A percentile compares a stretch with the other conserved stretches of the same genome.
These are phyloP conservation scores for Papilio xuthus DNA, from an alignment of 1,140 invertebrate genomes.

Conservation along the genomic window DNA sequence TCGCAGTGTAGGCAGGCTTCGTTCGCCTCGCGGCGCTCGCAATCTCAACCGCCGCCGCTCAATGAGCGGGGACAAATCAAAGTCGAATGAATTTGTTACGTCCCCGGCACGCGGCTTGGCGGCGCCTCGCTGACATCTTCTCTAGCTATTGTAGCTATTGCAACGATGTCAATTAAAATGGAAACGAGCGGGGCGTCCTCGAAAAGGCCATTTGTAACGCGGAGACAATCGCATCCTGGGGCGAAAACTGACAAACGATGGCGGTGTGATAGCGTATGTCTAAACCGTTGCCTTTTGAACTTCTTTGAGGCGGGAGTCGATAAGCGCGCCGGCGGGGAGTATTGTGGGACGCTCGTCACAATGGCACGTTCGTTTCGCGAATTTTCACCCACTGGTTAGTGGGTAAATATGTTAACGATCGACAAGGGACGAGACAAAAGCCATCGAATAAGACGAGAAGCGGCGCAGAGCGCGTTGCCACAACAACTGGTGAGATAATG, in stretches of 20 bases:
- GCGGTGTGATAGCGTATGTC: slow-evolving; percentile 62
- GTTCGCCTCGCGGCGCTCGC: slow-evolving; percentile 37
- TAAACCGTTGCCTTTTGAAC: slow-evolving; percentile 77
- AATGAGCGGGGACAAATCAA: slow-evolving; percentile 55
- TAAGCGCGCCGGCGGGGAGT: slow-evolving; percentile 61
- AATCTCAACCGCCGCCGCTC: slow-evolving; percentile 26
- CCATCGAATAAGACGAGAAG: slow-evolving; percentile 25
- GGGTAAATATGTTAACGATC: slow-evolving; percentile 81
- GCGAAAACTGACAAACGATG: slow-evolving; percentile 74
- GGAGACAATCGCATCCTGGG: slow-evolving; percentile 66
- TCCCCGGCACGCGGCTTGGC: slow-evolving; percentile 45
- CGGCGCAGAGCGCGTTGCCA: slow-evolving; percentile 57
- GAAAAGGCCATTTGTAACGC: slow-evolving; percentile 72
- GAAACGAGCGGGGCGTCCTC: slow-evolving; percentile 56
- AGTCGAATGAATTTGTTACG: slow-evolving; percentile 54
- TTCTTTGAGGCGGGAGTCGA: slow-evolving; percentile 76
- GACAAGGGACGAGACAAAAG: slow-evolving; percentile 70
- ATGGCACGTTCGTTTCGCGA: slow-evolving; percentile 73
- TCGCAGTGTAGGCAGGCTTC: slow-evolving; percentile 56
- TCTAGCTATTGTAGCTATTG: slow-evolving; percentile 46
- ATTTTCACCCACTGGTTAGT: slow-evolving; percentile 77
- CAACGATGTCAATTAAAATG: slow-evolving; percentile 72
- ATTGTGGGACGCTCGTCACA: slow-evolving; percentile 63
- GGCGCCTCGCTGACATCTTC: slow-evolving; percentile 51
- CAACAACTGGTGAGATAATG: slow-evolving; percentile 71